A percentile compares a stretch with the other conserved stretches of the same genome.
These are phyloP conservation scores for Megalonaias nervosa DNA, from an alignment of 1,140 invertebrate species.

Conservation along the genomic window DNA sequence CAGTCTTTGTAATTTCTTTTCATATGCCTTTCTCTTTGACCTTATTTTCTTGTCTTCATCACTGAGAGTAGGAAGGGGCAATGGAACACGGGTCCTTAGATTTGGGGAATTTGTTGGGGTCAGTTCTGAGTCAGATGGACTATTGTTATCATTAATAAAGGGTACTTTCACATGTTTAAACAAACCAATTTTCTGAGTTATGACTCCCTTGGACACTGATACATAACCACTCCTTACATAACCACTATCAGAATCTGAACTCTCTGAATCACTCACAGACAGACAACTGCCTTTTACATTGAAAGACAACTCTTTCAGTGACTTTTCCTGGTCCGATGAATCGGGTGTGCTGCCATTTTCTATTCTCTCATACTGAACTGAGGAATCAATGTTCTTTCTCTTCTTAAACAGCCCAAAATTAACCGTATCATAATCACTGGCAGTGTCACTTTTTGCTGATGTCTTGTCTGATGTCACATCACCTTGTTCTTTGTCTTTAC, in stretches of 20 bases:
- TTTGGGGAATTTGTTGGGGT: slow-evolving; percentile 29
- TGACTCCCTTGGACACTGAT: slow-evolving; percentile 14
- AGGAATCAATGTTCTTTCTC: too few species aligned
- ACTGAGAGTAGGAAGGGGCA: slow-evolving; percentile 32
- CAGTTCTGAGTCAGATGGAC: slow-evolving; percentile 21
- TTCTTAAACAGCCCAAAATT: too few species aligned
- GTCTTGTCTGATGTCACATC: too few species aligned
- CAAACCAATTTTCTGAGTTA: background rate
- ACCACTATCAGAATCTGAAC: slow-evolving; percentile 49
- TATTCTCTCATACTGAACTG: slow-evolving; percentile 15
- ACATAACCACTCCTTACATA: slow-evolving; percentile 44
- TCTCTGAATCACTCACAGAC: slow-evolving; percentile 32
- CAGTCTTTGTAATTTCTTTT: slow-evolving; percentile 66
- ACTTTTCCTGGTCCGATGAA: slow-evolving; percentile 30
- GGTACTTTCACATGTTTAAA: slow-evolving; percentile 4
- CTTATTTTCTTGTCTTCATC: slow-evolving; percentile 42
- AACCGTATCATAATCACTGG: too few species aligned
- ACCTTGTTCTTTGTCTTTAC: too few species aligned
- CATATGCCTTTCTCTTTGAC: slow-evolving; percentile 64
- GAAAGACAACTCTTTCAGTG: background rate
- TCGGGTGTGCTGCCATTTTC: slow-evolving; percentile 12
- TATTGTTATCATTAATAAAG: background rate
- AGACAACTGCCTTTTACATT: background rate
- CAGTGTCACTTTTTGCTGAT: too few species aligned
- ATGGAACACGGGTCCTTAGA: slow-evolving; percentile 22